Base-by-base conservation (phyloP, 2,888 invertebrate species). In the Electrophaes corylata region DNA sequence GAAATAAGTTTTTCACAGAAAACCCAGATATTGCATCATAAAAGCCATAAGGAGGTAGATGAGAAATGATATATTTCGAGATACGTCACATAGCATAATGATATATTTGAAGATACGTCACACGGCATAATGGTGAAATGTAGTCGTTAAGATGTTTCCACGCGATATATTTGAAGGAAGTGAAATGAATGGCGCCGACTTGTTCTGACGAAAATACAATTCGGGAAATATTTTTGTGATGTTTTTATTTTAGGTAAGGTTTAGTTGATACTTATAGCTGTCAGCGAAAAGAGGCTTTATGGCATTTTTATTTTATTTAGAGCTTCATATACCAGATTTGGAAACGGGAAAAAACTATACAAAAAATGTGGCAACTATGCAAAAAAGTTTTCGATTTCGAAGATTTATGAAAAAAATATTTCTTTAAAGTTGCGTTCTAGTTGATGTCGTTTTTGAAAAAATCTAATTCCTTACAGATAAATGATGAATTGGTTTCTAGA, bases 101-200 rank as follows among this genome's bases (percentile, higher is more conserved):
- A 72, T 66, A 62, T 65, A 61, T 60, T 56, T 58, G 35, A 47
- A 54, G 57, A 55, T 52, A 63, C 64, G 71, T 70, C 70, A 66
- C 62, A 57, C 54, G 58, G 60, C 71, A 67, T 76, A 78, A 78
- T 67, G 68, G 72, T 66, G 55, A 67, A 56, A 62, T 62, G 57
- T 58, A 68, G 73, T 74, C 78, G 75, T 79, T 78, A 78, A 70
- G 78, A 78, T 73, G 67, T 69, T 60, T 69, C 66, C 63, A 53
- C 48, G 41, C 60, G 72, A 73, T 77, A 75, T 70, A 67, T 69
- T 68, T 70, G 69, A 72, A 68, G 72, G 71, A 75, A 75, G 76
- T 69, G 71, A 70, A 75, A 78, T 72, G 65, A 60, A 67, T 73
- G 61, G 45, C 14, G 33, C 10, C 31, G 29, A 50, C 40, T 58